Percentiles rank a stretch among this genome's conserved stretches.
phyloP scores from a whole-genome alignment of 2,888 invertebrate species.

The Agrochola lota region DNA sequence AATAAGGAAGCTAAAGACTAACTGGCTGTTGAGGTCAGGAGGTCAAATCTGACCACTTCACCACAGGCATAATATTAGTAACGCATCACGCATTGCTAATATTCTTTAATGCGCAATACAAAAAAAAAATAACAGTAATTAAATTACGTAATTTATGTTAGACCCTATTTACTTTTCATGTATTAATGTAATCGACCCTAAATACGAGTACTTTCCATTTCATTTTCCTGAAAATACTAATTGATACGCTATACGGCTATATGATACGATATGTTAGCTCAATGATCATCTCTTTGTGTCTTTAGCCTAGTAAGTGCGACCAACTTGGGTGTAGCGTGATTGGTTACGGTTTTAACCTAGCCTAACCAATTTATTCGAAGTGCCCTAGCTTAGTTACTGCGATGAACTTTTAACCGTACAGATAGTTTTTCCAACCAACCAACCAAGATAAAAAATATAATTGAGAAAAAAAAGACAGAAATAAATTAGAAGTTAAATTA shows the following conservation, averaged over 20 bases:
- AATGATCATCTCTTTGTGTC: background rate
- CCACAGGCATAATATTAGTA: conserved; percentile 29
- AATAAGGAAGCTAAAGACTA: conserved; percentile 41
- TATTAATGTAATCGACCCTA: background rate
- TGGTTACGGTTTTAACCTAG: background rate
- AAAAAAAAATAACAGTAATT: background rate
- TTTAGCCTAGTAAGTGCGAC: background rate
- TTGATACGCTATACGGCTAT: too few relatives aligned
- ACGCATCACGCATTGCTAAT: conserved; percentile 45
- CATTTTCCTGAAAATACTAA: background rate
- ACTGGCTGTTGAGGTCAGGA: conserved; percentile 27
- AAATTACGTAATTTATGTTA: background rate
- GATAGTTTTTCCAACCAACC: background rate
- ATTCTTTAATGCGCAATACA: background rate
- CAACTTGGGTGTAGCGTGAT: background rate
- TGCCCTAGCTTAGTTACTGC: background rate
- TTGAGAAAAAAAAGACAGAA: background rate
- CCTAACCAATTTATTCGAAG: background rate
- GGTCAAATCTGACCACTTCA: conserved; percentile 47
- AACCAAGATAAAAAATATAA: background rate
- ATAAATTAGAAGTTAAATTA: too few relatives aligned
- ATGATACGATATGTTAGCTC: background rate
- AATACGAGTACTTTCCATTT: background rate
- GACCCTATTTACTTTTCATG: background rate
- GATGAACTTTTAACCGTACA: background rate